Percentiles rank a stretch among this genome's conserved stretches.
Evolutionary conservation across 2,797 vertebrate genomes (phyloP).

Genomic region (Paedocypris micromegethes): DNA sequence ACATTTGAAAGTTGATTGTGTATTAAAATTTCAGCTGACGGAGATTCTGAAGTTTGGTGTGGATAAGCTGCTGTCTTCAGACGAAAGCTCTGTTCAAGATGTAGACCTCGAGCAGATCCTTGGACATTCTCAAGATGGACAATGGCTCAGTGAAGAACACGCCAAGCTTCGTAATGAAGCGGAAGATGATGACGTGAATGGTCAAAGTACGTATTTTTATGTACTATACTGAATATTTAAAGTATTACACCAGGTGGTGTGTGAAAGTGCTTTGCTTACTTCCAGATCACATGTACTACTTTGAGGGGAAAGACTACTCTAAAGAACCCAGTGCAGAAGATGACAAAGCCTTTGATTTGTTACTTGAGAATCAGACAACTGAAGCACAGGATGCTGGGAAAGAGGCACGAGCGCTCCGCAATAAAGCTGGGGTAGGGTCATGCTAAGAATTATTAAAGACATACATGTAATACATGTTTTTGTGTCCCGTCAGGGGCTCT

Average conservation of each 20-base stretch:
- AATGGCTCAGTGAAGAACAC: constrained; percentile 67
- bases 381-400: constrained; percentile 57
- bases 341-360: constrained; percentile 69
- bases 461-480: too few species aligned
- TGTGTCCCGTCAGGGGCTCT: constrained; percentile 55
- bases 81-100: constrained; percentile 77
- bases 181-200: constrained; percentile 44
- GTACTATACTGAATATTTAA: background rate
- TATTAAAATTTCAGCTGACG: constrained; percentile 67
- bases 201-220: constrained; percentile 36
- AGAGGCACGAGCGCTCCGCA: constrained; percentile 73
- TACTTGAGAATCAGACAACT: constrained; percentile 73
- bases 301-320: constrained; percentile 93
- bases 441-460: background rate
- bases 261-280: constrained; percentile 12
- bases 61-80: constrained; percentile 81
- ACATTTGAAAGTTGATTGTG: too few species aligned
- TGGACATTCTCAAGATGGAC: constrained; percentile 69
- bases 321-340: constrained; percentile 80
- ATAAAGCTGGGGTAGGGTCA: constrained; percentile 71
- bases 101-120: constrained; percentile 78
- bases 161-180: constrained; percentile 49
- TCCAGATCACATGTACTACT: constrained; percentile 87
- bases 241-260: background rate
- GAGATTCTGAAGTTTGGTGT: constrained; percentile 90